Base-by-base conservation (phyloP, 2,888 invertebrate genomes). In the Acleris emargana region DNA sequence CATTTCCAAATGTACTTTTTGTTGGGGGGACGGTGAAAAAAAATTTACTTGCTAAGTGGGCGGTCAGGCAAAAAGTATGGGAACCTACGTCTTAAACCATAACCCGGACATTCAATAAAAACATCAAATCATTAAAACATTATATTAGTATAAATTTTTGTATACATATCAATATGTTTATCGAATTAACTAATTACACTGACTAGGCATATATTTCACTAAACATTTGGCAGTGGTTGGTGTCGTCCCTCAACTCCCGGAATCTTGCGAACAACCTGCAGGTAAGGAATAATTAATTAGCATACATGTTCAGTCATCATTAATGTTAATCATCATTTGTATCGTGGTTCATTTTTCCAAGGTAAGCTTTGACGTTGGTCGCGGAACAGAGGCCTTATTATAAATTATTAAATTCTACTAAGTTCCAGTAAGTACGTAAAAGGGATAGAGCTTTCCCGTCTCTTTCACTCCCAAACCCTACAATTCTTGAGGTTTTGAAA, bases 81-180 rank as follows among this genome's bases (percentile, higher is more conserved):
- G 0, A 38, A 51, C n/a, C 47, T 18, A 32, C 9, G 50, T 32
- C 32, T 32, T 3, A 11, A 0, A 32, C 11, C 32, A 32, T 11
- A 58, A 22, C 7, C 7, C 52, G 7, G 42, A 57, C 7, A 32
- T 47, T 47, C 45, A 79, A 83, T 82, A 69, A 80, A 83, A 82
- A 72, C 71, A 68, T 75, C 79, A 78, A 89, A 85, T 86, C 89
- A 91, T 90, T 88, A 91, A 86, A 89, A 81, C 88, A 87, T 90
- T 87, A 90, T 89, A 91, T 89, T 91, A n/a, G 90, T 91, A 91
- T 87, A 91, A 91, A 91, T 85, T 87, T 87, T 86, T 88, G 87
- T 88, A 89, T 87, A 89, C 87, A 89, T 86, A 89, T 87, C 84
- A 84, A 81, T 88, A 88, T 88, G 86, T 89, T 87, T 89, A 90